A percentile compares a stretch with the other conserved stretches of the same genome.
Evolutionary conservation across 2,113 vertebrate species (phyloP).

Genomic region (Gallinago paraguaiae): DNA sequence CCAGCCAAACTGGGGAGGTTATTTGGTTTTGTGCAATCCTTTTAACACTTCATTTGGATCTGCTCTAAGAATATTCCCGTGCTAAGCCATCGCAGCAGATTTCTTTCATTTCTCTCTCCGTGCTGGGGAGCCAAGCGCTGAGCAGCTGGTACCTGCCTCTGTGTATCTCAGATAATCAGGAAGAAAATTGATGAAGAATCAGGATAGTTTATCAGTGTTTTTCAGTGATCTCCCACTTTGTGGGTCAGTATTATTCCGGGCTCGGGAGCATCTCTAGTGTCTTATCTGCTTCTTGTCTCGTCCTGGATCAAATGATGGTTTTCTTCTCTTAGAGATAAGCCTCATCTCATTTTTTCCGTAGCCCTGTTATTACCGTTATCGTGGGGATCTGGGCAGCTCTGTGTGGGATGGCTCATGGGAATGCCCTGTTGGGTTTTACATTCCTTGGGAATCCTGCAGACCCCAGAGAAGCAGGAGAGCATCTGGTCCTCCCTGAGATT

Average conservation of each 20-base stretch:
- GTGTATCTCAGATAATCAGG: background rate
- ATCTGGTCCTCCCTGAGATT: background rate
- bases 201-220: background rate
- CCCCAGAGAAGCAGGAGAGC: background rate
- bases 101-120: background rate
- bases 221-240: background rate
- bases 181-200: background rate
- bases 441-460: background rate
- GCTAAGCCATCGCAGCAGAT: accelerated
- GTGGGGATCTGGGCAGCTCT: background rate
- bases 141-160: background rate
- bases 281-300: background rate
- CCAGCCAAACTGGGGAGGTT: background rate
- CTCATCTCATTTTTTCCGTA: background rate
- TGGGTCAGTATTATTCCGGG: background rate
- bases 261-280: background rate
- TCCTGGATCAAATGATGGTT: background rate
- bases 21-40: background rate
- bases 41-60: background rate
- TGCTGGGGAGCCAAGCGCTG: background rate
- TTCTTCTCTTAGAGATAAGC: background rate
- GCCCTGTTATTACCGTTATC: background rate
- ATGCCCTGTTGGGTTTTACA: background rate
- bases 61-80: background rate
- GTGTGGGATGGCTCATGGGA: background rate